These are phyloP conservation scores for Oreortyx pictus DNA, from an alignment of 2,797 vertebrate genomes.

Conservation along the genomic window DNA sequence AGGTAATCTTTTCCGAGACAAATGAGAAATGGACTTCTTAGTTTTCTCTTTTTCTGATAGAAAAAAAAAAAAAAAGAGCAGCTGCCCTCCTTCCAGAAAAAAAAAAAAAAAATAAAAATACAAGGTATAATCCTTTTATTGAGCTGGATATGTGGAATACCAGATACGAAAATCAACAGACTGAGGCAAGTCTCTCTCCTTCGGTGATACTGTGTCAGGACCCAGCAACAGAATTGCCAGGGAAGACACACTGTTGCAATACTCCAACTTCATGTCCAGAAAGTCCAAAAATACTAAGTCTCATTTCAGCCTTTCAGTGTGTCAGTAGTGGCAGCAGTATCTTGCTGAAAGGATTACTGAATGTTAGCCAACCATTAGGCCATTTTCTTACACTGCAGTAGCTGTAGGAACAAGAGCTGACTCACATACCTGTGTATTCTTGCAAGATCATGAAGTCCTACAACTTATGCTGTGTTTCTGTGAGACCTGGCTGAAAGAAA, in stretches of 20 bases:
- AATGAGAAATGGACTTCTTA: background rate
- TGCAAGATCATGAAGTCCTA: background rate
- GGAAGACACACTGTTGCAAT: background rate
- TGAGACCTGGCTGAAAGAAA: background rate
- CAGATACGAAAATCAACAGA: background rate
- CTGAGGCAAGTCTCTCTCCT: background rate
- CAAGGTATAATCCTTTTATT: background rate
- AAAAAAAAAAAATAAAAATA: background rate
- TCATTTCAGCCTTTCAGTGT: background rate
- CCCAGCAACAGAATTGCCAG: background rate
- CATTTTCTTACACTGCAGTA: background rate
- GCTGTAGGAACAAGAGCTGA: background rate
- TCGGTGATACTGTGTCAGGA: background rate
- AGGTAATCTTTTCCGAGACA: background rate
- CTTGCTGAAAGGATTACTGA: background rate
- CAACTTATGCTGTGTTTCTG: background rate
- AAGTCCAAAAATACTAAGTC: background rate
- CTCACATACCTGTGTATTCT: background rate
- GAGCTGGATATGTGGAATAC: background rate
- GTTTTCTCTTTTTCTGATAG: background rate
- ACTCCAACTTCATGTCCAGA: background rate
- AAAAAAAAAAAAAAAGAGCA: conserved; percentile 26
- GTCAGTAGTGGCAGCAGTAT: background rate
- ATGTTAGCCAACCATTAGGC: background rate
- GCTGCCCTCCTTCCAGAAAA: background rate